Conservation (phyloP, 2,888 invertebrate species). For the Hololepta plana region DNA sequence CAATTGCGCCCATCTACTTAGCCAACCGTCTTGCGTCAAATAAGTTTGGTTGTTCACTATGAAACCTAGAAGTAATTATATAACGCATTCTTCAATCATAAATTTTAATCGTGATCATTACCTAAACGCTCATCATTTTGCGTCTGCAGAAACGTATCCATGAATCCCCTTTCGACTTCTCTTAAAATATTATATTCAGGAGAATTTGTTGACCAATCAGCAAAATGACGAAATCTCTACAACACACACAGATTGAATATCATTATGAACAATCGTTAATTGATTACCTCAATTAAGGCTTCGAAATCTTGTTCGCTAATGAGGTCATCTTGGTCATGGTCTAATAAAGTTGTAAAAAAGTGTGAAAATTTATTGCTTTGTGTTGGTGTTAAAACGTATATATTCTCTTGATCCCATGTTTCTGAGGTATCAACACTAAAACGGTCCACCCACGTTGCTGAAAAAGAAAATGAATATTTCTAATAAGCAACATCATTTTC, state of each 20-base stretch:
- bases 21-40: constrained; percentile 49
- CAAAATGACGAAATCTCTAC: constrained; percentile 49
- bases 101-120: constrained; percentile 14
- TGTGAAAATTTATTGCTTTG: constrained; percentile 52
- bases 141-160: constrained; percentile 44
- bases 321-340: constrained; percentile 53
- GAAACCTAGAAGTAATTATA: constrained; percentile 17
- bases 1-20: constrained; percentile 47
- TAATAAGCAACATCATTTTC: constrained; percentile 1
- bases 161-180: constrained; percentile 53
- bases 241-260: constrained; percentile 6
- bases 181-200: constrained; percentile 52
- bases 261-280: constrained; percentile 5
- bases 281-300: constrained; percentile 41
- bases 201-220: constrained; percentile 57
- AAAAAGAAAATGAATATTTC: constrained; percentile 8
- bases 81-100: not conserved
- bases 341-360: constrained; percentile 51
- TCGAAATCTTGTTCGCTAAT: constrained; percentile 54
- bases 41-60: constrained; percentile 27
- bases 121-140: constrained; percentile 32
- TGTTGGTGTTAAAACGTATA: constrained; percentile 38
- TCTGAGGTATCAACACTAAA: constrained; percentile 44
- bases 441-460: constrained; percentile 60
- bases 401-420: constrained; percentile 32